These are phyloP conservation scores for Harpagifer antarcticus DNA, from an alignment of 2,797 vertebrate genomes.

Conservation along the genomic window DNA sequence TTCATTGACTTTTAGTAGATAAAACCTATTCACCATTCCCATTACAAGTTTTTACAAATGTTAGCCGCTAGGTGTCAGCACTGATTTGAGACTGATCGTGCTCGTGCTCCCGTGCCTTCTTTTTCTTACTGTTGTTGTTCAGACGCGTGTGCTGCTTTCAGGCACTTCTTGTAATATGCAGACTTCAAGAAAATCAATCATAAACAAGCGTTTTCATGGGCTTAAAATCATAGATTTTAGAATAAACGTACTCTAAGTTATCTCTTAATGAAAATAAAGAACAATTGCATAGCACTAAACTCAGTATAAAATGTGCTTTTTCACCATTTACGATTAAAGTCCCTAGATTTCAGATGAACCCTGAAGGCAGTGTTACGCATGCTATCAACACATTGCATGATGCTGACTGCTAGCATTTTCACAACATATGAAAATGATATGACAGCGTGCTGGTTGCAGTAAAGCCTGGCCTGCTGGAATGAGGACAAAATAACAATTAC, in stretches of 20 bases:
- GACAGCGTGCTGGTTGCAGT: slow-evolving; percentile 36
- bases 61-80: slow-evolving; percentile 54
- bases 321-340: rapidly evolving
- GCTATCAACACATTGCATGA: slow-evolving; percentile 55
- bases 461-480: slow-evolving; percentile 13
- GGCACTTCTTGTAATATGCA: rapidly evolving
- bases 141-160: slow-evolving; percentile 47
- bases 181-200: rapidly evolving
- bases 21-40: not conserved
- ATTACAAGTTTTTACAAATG: rapidly evolving
- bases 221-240: not conserved
- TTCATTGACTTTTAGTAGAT: not conserved
- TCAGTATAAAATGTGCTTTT: not conserved
- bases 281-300: rapidly evolving
- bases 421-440: slow-evolving; percentile 39
- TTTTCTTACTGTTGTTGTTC: slow-evolving; percentile 49
- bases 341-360: rapidly evolving
- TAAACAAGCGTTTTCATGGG: rapidly evolving
- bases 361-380: slow-evolving; percentile 39
- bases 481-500: not conserved
- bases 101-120: not conserved
- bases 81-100: not conserved
- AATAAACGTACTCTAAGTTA: rapidly evolving
- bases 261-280: rapidly evolving
- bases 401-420: slow-evolving; percentile 34